These are phyloP conservation scores for Heliconius melpomene DNA, from an alignment of 1,140 invertebrate genomes.

Conservation along the genomic window DNA sequence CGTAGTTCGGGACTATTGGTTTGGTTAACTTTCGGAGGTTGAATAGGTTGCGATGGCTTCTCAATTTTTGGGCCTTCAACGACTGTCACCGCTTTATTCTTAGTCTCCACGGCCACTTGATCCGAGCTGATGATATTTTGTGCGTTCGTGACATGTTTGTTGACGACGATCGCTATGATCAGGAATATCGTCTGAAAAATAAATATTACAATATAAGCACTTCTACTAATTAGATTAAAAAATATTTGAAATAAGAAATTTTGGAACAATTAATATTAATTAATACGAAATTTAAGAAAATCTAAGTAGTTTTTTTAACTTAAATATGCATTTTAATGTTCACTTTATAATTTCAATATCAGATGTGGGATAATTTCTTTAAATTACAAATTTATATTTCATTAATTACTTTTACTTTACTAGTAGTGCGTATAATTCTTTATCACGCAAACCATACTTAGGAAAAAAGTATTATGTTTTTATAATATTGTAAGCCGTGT, in stretches of 20 bases:
- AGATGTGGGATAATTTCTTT: constrained; percentile 2
- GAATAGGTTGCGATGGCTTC: constrained; percentile 38
- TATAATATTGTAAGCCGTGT: neutral
- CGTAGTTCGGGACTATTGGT: constrained; percentile 56
- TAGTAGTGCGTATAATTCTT: neutral
- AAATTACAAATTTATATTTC: constrained; percentile 18
- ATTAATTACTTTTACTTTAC: constrained; percentile 30
- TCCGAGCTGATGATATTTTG: constrained; percentile 56
- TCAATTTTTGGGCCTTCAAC: constrained; percentile 60
- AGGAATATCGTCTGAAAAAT: constrained; percentile 74
- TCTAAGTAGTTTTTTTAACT: too few species aligned
- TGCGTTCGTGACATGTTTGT: constrained; percentile 62
- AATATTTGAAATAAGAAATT: too few species aligned
- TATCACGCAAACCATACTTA: neutral
- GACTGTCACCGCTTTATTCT: constrained; percentile 57
- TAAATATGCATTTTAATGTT: too few species aligned
- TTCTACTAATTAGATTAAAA: neutral
- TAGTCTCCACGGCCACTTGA: constrained; percentile 64
- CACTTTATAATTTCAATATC: neutral
- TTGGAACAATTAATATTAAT: too few species aligned
- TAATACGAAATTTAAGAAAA: too few species aligned
- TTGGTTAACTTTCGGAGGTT: constrained; percentile 40
- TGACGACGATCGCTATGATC: constrained; percentile 73
- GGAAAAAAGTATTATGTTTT: neutral
- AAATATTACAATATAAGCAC: constrained; percentile 25